Evolutionary conservation across 2,113 vertebrate species (phyloP), one percentile per base, ranked within the genome.

Genomic region (Lampris incognitus): DNA sequence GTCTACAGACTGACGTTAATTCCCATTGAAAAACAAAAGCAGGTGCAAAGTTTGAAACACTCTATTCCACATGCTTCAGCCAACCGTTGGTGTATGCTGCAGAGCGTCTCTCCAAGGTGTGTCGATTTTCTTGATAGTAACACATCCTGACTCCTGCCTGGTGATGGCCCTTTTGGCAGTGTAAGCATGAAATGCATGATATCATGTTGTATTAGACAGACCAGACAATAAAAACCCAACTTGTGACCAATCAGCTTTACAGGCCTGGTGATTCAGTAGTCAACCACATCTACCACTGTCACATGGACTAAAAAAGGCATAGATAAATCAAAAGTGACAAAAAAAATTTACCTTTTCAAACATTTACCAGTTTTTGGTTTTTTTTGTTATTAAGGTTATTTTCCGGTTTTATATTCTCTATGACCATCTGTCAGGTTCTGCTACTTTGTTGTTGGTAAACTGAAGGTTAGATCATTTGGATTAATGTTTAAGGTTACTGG

Each of bases 11-110:
- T 49, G 52, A 9, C 49, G 24, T 24, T 57, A 60, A 71, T 82
- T 75, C 80, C 10, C 71, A 66, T 62, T 75, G 58, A 84, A 86
- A 84, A 66, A 79, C 50, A 73, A 73, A 74, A 85, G 71, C 85
- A 89, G 91, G 81, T 86, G 89, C 79, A 86, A 66, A 48, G 3
- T 68, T 74, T 79, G 82, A 81, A 84, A 66, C 72, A 55, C 71
- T 52, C 54, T 11, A 65, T 76, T 81, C 69, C 61, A 72, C 56
- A 57, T 57, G 44, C 75, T 68, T 48, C 66, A 61, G 81, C 82
- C 89, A 85, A 77, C 42, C 72, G 60, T 50, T 54, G 69, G 2
- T 24, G 66, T 79, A 72, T 82, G 72, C 56, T 0, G 39, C 65
- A 88, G 80, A 87, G 66, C 81, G 80, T 74, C 66, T 48, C 11